A percentile compares a stretch with the other conserved stretches of the same genome.
Conservation (phyloP, 30 jellyfish, hydroid and myxozoan species). For the Turritopsis rubra region DNA sequence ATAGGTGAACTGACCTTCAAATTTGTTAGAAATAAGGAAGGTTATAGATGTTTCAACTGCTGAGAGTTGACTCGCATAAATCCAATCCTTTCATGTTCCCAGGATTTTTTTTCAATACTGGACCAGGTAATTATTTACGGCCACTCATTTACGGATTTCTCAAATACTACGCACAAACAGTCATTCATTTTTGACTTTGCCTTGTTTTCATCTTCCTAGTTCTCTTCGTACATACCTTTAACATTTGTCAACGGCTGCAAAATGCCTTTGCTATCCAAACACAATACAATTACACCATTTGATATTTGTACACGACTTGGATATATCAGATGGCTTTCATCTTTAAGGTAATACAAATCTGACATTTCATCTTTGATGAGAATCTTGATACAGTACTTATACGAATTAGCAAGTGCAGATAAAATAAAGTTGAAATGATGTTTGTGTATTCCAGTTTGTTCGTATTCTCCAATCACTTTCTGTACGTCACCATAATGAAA, state of each 20-base stretch:
- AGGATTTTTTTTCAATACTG: too few species aligned
- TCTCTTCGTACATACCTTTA: not conserved
- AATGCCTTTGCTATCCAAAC: not conserved
- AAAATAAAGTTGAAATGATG: not conserved
- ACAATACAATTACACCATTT: not conserved
- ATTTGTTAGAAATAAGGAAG: too few species aligned
- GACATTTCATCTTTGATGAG: not conserved
- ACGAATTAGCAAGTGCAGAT: not conserved
- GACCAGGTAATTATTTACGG: too few species aligned
- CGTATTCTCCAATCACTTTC: not conserved
- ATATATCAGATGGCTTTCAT: not conserved
- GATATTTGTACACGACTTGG: not conserved
- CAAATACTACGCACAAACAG: not conserved
- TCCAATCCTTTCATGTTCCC: too few species aligned
- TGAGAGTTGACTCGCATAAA: too few species aligned
- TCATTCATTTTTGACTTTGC: not conserved
- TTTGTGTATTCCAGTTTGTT: not conserved
- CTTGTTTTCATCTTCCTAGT: not conserved
- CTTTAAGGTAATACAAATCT: not conserved
- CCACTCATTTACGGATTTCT: not conserved
- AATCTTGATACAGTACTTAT: not conserved
- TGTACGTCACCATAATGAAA: not conserved
- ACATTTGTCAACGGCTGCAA: not conserved
- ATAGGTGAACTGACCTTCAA: too few species aligned
- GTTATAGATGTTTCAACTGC: too few species aligned